Evolutionary conservation across 2,113 vertebrate genomes (phyloP).

Genomic region (Suricata suricatta): DNA sequence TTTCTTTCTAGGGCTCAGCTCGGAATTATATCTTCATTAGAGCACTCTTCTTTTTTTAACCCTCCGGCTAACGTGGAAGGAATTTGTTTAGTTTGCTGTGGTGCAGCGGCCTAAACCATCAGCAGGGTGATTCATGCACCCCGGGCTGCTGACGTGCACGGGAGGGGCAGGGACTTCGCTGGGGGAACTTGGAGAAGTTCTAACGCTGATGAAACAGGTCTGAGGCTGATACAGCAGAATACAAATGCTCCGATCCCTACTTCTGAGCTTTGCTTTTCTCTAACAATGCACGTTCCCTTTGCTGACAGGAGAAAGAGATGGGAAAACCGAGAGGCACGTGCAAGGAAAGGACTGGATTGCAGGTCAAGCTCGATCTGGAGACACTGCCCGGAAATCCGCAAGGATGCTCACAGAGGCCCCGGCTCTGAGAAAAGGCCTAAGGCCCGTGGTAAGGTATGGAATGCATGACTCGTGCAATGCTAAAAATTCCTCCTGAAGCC

Average conservation of each 20-base stretch:
- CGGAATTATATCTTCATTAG: background rate
- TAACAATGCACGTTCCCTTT: background rate
- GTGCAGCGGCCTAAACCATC: background rate
- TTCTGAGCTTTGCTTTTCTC: background rate
- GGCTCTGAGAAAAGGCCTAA: background rate
- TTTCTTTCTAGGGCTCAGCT: background rate
- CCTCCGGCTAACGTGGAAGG: background rate
- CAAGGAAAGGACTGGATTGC: accelerated
- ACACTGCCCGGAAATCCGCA: background rate
- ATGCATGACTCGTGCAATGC: accelerated
- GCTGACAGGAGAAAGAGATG: background rate
- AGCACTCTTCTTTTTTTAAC: slow-evolving; percentile 66
- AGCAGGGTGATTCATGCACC: background rate
- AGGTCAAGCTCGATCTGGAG: accelerated
- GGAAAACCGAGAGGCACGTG: accelerated
- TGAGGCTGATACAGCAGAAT: background rate
- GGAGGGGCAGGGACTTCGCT: background rate
- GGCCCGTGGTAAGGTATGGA: accelerated
- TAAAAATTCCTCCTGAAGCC: background rate
- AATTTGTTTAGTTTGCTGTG: slow-evolving; percentile 72
- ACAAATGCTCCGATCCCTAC: background rate
- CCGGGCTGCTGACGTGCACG: background rate
- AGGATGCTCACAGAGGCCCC: background rate
- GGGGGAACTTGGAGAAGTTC: background rate
- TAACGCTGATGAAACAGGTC: background rate